Evolutionary conservation across 2,113 vertebrate genomes (phyloP).

Genomic region (Rhodinocichla rosea): DNA sequence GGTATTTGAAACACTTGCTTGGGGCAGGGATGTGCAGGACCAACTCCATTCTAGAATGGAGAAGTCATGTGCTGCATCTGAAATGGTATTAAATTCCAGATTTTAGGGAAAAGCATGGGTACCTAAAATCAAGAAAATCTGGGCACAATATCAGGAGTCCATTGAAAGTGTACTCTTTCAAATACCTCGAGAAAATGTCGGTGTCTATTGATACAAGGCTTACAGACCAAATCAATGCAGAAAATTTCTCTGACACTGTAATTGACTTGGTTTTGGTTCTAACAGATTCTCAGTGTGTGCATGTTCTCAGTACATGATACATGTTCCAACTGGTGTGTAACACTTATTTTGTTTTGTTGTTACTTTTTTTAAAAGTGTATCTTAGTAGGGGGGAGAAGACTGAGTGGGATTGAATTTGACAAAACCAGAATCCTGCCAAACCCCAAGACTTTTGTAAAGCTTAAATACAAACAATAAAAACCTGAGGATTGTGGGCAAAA

Average conservation of each 20-base stretch:
- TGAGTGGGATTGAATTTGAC: background rate
- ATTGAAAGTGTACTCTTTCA: background rate
- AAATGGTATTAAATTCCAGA: background rate
- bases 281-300: background rate
- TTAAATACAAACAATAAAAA: background rate
- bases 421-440: background rate
- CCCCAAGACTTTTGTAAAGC: background rate
- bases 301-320: background rate
- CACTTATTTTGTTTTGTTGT: background rate
- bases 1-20: background rate
- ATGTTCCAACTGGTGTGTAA: background rate
- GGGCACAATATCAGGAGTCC: background rate
- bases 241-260: background rate
- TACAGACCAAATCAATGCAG: background rate
- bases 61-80: background rate
- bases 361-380: background rate
- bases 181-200: background rate
- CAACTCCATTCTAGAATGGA: background rate
- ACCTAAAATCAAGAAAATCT: background rate
- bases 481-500: background rate
- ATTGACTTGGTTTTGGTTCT: background rate
- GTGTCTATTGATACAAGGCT: background rate
- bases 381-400: background rate
- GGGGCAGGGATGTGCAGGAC: background rate
- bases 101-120: background rate